Base-by-base conservation (phyloP, 2,797 vertebrate species). In the Pangasius krempfi region DNA sequence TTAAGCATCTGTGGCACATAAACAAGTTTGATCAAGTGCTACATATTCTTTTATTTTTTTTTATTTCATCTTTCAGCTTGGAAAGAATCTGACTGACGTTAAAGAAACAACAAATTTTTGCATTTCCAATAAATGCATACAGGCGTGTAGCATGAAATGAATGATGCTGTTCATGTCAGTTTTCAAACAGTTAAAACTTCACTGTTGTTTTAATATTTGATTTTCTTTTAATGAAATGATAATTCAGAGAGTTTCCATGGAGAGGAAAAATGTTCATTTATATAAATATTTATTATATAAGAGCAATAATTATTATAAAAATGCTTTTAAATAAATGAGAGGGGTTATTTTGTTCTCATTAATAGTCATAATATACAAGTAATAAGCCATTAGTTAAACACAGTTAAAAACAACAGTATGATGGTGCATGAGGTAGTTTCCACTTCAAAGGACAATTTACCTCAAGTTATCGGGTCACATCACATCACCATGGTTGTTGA, bases 171-270 rank as follows among this genome's bases (percentile, higher is more conserved):
- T 80, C 68, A 33, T 66, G 18, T 66, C 44, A 30, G 56, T 52
- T 68, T 62, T 37, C 40, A 87, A 68, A 62, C 58, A 18, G 40
- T 68, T 50, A 6, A 62, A 20, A 30, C 27, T 58, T 33, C n/a
- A 86, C 40, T 13, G 37, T 81, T 80, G 30, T 58, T 68, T 87
- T 72, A 33, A 87, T 78, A 70, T 78, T 78, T 50, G 2, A 78
- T 9, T 40, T 40, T 40, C 37, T 18, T 12, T 33, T 8, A 37
- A 20, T 22, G 7, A 44, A 44, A 44, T 30, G 12, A 66, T 5
- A 66, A 30, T 66, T 66, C n/a, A 66, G n/a, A 66, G 25, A 27
- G n/a, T 30, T 30, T 30, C 30, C 30, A 66, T 66, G 10, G 12
- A n/a, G 4, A 66, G 64, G 33, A 37, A 70, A 30, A 16, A 70